Conservation (phyloP, 2,797 vertebrate species). For the Limosa lapponica region DNA sequence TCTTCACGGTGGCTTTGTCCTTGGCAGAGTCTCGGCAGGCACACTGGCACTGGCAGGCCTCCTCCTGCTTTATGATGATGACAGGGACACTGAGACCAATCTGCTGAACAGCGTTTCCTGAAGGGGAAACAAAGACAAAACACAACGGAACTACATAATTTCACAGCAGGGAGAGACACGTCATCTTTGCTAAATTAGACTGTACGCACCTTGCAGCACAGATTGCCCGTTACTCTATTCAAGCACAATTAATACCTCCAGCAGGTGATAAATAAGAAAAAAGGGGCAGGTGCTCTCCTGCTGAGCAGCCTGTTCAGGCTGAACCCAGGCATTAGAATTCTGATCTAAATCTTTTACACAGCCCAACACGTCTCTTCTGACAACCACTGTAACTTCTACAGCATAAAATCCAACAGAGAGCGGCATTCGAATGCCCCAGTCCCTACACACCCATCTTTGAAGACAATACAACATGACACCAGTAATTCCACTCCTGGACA, state of each 20-base stretch:
- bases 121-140: slow-evolving; percentile 56
- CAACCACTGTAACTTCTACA: not conserved
- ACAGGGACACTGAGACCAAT: slow-evolving; percentile 97
- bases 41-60: slow-evolving; percentile 98
- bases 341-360: not conserved
- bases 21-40: slow-evolving; percentile 94
- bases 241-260: not conserved
- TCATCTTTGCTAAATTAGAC: not conserved
- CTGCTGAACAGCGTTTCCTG: slow-evolving; percentile 95
- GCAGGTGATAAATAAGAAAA: not conserved
- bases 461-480: not conserved
- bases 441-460: not conserved
- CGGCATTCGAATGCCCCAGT: not conserved
- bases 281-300: not conserved
- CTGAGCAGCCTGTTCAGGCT: not conserved
- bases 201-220: not conserved
- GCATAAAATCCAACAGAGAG: not conserved
- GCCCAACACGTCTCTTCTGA: not conserved
- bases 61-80: slow-evolving; percentile 99
- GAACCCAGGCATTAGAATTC: not conserved
- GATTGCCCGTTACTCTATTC: not conserved
- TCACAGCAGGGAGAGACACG: not conserved
- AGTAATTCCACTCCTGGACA: not conserved
- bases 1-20: slow-evolving; percentile 84
- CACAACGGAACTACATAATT: not conserved